These are phyloP conservation scores for Pterostichus niger DNA, from an alignment of 2,888 invertebrate species.

Conservation along the genomic window DNA sequence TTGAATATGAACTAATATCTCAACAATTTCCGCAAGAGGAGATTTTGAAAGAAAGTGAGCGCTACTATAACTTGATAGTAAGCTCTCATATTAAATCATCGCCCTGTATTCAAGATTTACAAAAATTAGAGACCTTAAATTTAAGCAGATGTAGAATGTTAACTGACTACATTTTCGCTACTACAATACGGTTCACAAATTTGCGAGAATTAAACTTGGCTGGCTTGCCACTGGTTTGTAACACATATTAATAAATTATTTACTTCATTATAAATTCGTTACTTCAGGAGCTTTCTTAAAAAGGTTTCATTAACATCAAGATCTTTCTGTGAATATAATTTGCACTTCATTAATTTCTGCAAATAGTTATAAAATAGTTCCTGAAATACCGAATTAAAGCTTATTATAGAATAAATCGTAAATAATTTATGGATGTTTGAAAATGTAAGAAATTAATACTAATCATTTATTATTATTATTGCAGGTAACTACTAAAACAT, in stretches of 20 bases:
- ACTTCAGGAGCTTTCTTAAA: too few species aligned
- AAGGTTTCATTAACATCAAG: too few species aligned
- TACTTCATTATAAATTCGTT: too few species aligned
- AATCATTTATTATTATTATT: neutral
- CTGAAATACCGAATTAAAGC: too few species aligned
- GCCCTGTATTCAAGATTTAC: neutral
- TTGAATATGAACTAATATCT: neutral
- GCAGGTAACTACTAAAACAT: slow-evolving; percentile 9
- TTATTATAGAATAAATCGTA: too few species aligned
- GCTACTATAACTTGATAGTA: neutral
- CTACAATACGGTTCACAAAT: neutral
- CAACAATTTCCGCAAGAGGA: neutral
- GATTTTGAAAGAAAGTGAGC: neutral
- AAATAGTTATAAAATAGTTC: too few species aligned
- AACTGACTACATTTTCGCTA: slow-evolving; percentile 2
- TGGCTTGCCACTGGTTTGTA: neutral
- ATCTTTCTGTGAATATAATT: too few species aligned
- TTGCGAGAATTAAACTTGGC: slow-evolving; percentile 16
- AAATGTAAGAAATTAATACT: neutral
- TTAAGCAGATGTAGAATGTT: neutral
- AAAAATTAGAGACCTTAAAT: slow-evolving; percentile 14
- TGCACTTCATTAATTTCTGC: too few species aligned
- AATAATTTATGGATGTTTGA: too few species aligned
- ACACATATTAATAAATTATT: too few species aligned
- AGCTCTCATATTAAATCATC: too few species aligned